Evolutionary conservation across 35 echinoderm and acorn worm species (phyloP).

Genomic region (Apostichopus californicus): DNA sequence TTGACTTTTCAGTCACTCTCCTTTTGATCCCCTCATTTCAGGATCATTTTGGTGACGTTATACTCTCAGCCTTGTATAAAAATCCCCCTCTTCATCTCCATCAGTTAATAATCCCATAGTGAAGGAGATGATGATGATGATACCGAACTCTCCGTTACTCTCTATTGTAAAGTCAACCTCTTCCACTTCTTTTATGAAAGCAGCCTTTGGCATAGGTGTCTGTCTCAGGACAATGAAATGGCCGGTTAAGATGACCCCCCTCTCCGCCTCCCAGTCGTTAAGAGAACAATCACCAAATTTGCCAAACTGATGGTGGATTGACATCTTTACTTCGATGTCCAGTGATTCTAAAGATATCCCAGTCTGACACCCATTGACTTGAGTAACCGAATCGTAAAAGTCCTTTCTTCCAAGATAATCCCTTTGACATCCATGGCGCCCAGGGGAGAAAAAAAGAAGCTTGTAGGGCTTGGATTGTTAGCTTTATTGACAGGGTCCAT

Average conservation of each 20-base stretch:
- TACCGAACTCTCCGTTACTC: not conserved
- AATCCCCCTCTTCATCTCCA: not conserved
- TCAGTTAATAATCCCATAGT: not conserved
- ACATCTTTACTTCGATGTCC: conserved; percentile 40
- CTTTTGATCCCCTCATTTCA: not conserved
- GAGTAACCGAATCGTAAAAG: not conserved
- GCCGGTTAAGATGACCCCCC: conserved; percentile 3
- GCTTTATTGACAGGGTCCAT: no score
- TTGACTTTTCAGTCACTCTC: conserved; percentile 11
- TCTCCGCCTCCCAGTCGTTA: conserved; percentile 42
- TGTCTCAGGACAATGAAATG: not conserved
- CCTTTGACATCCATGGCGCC: conserved; percentile 21
- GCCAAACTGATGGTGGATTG: conserved; percentile 2
- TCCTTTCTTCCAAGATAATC: not conserved
- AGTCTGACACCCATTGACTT: conserved; percentile 13
- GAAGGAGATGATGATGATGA: not conserved
- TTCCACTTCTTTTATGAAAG: not conserved
- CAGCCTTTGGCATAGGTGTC: conserved; percentile 1
- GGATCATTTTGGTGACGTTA: not conserved
- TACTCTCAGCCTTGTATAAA: not conserved
- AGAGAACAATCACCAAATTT: conserved; percentile 30
- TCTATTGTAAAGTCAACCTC: not conserved
- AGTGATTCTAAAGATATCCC: conserved; percentile 10
- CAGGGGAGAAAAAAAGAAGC: not conserved
- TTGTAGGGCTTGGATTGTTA: not conserved